Conservation (phyloP, 2,888 invertebrate genomes). For the Agrypnus murinus region DNA sequence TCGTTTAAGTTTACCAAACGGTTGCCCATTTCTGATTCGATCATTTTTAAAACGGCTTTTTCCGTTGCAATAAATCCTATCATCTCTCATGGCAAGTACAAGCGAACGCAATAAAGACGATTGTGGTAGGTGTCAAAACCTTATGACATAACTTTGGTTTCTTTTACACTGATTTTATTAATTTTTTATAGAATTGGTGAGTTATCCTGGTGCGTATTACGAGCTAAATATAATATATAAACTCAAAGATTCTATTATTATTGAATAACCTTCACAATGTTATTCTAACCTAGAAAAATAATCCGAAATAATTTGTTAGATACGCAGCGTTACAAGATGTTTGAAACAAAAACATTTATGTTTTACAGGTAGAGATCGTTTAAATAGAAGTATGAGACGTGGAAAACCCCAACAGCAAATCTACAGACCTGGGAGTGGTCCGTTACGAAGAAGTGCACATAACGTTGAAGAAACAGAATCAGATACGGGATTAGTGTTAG, state of each 20-base stretch:
- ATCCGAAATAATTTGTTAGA: not conserved
- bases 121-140: conserved; percentile 62
- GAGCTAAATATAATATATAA: not conserved
- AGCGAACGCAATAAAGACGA: conserved; percentile 62
- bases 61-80: conserved; percentile 18
- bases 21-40: conserved; percentile 24
- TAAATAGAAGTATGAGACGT: conserved; percentile 70
- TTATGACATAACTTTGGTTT: conserved; percentile 40
- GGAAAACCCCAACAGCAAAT: conserved; percentile 82
- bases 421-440: conserved; percentile 86
- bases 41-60: conserved; percentile 31
- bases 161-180: conserved; percentile 32
- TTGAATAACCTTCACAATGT: conserved; percentile 44
- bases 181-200: conserved; percentile 37
- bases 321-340: not conserved
- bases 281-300: conserved; percentile 44
- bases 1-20: conserved; percentile 17
- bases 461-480: conserved; percentile 76
- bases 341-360: not conserved
- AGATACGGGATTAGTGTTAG: conserved; percentile 62
- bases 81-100: conserved; percentile 60
- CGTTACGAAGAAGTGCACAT: conserved; percentile 79
- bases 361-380: conserved; percentile 34
- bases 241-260: conserved; percentile 4
- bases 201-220: conserved; percentile 7